Percentiles rank a stretch among this genome's conserved stretches.
phyloP scores from a whole-genome alignment of 2,888 invertebrate species.

The Orthosia gracilis region DNA sequence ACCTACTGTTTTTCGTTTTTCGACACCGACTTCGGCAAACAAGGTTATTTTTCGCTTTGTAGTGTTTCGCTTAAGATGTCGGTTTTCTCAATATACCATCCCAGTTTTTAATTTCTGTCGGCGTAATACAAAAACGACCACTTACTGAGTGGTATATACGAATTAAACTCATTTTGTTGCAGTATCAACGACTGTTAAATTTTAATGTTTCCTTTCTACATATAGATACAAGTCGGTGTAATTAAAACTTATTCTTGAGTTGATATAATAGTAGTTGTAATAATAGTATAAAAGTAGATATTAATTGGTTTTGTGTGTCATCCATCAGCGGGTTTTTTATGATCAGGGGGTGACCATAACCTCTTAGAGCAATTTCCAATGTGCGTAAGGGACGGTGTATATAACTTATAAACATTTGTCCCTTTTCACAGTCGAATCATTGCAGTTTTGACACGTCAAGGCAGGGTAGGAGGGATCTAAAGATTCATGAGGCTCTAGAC shows the following conservation, averaged over 20 bases:
- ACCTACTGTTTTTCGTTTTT: no score
- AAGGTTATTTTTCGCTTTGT: no score
- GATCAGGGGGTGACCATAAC: no score
- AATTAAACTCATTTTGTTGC: conserved; percentile 36
- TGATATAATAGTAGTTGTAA: no score
- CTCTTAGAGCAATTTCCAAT: no score
- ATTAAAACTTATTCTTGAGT: conserved; percentile 9
- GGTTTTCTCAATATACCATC: conserved; percentile 10
- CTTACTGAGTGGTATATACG: conserved; percentile 15
- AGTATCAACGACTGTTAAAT: conserved; percentile 9
- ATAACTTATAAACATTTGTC: no score
- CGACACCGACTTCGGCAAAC: no score
- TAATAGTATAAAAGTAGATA: neutral
- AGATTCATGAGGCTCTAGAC: neutral
- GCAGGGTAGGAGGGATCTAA: no score
- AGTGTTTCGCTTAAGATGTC: no score
- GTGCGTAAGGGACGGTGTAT: no score
- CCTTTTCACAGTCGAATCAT: no score
- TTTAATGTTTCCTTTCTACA: conserved; percentile 40
- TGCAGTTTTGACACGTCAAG: no score
- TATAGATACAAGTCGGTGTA: neutral
- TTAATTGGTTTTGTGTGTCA: neutral
- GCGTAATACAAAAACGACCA: conserved; percentile 21
- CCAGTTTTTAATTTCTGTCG: conserved; percentile 39
- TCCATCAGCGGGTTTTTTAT: conserved; percentile 5